A percentile compares a stretch with the other conserved stretches of the same genome.
These are phyloP conservation scores for Drosophila cognata DNA, from an alignment of 2,888 invertebrate genomes.

Conservation along the genomic window DNA sequence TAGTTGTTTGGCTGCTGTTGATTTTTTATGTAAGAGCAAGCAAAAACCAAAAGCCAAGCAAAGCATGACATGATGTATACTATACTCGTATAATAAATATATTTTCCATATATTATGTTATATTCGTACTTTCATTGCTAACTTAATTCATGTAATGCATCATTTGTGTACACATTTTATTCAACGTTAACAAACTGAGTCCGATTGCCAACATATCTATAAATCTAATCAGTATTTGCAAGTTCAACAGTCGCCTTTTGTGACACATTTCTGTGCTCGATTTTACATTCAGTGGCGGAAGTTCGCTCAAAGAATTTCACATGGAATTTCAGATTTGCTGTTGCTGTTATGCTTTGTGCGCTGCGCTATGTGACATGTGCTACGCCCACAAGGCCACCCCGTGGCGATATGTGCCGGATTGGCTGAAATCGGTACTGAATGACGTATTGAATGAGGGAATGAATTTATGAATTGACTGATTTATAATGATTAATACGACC, in stretches of 20 bases:
- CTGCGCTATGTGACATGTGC: not conserved
- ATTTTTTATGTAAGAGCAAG: constrained; percentile 1
- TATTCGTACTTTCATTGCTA: not conserved
- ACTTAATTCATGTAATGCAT: not conserved
- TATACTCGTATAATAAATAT: not conserved
- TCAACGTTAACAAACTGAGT: not conserved
- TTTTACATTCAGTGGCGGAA: constrained; percentile 61
- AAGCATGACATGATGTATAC: not conserved
- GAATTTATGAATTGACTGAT: constrained; percentile 69
- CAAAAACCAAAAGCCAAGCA: not conserved
- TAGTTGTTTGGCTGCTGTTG: constrained; percentile 31
- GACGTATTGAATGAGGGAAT: constrained; percentile 25
- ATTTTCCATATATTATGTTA: not conserved
- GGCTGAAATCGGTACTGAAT: constrained; percentile 41
- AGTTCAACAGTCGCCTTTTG: not conserved
- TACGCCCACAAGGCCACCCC: constrained; percentile 7
- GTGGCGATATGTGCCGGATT: constrained; percentile 31
- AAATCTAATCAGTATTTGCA: not conserved
- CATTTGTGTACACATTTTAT: not conserved
- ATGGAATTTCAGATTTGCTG: constrained; percentile 64
- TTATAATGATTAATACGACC: constrained; percentile 76
- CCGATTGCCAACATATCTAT: not conserved
- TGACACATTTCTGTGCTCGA: constrained; percentile 6
- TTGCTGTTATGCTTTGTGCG: constrained; percentile 30
- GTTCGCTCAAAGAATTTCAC: constrained; percentile 68